These are phyloP conservation scores for Sturmia bella DNA, from an alignment of 2,888 invertebrate species.

Conservation along the genomic window DNA sequence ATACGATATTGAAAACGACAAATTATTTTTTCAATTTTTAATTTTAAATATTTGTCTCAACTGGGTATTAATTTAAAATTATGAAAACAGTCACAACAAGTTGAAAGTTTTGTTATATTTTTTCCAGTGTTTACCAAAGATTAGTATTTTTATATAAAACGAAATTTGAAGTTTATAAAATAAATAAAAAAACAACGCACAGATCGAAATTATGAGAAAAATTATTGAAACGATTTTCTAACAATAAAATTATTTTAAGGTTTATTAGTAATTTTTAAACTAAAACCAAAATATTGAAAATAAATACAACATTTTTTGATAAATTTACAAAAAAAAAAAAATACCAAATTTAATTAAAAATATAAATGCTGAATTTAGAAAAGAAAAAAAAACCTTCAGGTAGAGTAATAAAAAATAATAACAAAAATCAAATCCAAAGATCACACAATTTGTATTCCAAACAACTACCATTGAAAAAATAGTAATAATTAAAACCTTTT, in stretches of 20 bases:
- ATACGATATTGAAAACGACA: too few species aligned
- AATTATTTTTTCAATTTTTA: too few species aligned
- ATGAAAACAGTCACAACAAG: too few species aligned
- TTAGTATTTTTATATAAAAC: neutral
- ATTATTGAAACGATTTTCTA: slow-evolving; percentile 63
- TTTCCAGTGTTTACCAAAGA: slow-evolving; percentile 29
- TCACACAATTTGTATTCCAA: slow-evolving; percentile 51
- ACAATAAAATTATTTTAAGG: slow-evolving; percentile 66
- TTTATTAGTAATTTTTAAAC: slow-evolving; percentile 41
- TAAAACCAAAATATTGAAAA: slow-evolving; percentile 18
- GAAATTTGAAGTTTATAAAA: slow-evolving; percentile 24
- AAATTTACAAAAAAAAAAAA: slow-evolving; percentile 70
- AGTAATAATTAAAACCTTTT: slow-evolving; percentile 54
- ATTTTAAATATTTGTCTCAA: too few species aligned
- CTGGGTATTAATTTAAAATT: too few species aligned
- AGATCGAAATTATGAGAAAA: slow-evolving; percentile 61
- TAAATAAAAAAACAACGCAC: slow-evolving; percentile 62
- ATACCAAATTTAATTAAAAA: slow-evolving; percentile 32
- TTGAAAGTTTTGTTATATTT: neutral
- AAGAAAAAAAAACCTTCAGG: slow-evolving; percentile 54
- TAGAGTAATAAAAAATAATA: slow-evolving; percentile 43
- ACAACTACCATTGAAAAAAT: slow-evolving; percentile 21
- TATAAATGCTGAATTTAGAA: slow-evolving; percentile 65
- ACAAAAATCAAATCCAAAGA: slow-evolving; percentile 55
- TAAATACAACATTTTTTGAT: slow-evolving; percentile 61